Evolutionary conservation across 2,888 invertebrate genomes (phyloP), one percentile per base, ranked within the genome.

Genomic region (Apotomis capreana): DNA sequence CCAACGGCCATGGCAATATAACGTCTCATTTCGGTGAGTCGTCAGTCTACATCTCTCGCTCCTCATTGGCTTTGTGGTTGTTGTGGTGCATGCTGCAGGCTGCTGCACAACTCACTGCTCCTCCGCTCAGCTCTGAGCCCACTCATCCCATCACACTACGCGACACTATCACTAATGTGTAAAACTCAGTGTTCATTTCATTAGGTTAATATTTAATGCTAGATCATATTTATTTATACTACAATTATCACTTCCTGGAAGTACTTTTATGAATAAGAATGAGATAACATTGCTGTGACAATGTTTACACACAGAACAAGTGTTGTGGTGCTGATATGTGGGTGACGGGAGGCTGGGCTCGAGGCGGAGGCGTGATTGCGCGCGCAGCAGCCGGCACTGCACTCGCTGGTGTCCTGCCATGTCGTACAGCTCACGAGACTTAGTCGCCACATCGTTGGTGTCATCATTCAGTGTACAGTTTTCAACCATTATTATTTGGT

Each of bases 11-110:
- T 89, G 91, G 91, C 89, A 90, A 90, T 91, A 88, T 91, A 80
- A 89, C 92, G 90, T 91, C 93, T 89, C 93, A 92, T 91, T 93
- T 93, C 86, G 92, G 93, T 94, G 93, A 93, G 93, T 93, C 90
- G 92, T 90, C 88, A 87, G 88, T 87, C 85, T 86, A 87, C 84
- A 84, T 86, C 88, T 87, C 84, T 87, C 83, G 86, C 87, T 83
- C 83, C 80, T 89, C 91, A 91, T 91, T 83, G 89, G 92, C 92
- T 92, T 92, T 90, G 87, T 91, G 92, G 91, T 90, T 91, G 87
- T 90, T 87, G 87, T 88, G 88, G 90, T 79, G 91, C 90, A 89
- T 89, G 90, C 84, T 83, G 87, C 80, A 86, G 87, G 90, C 84
- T 83, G 86, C 81, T 86, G 87, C 89, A 87, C 85, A 86, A 83